A percentile compares a stretch with the other conserved stretches of the same genome.
Evolutionary conservation across 2,888 invertebrate species (phyloP).

Genomic region (Nephrotoma guestfalica): DNA sequence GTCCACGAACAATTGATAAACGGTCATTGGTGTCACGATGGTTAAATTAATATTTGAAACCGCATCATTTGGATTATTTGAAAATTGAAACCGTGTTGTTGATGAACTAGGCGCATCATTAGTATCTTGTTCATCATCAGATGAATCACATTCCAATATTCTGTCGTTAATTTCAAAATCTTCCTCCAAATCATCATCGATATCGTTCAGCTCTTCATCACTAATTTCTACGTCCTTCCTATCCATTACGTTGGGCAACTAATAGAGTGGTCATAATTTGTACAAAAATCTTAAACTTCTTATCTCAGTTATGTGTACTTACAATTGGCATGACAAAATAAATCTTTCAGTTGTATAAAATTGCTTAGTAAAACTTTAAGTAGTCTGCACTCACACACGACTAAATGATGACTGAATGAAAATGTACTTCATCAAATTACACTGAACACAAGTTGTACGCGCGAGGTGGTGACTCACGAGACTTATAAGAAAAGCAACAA

Average conservation of each 20-base stretch:
- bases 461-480: neutral
- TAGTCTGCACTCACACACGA: neutral
- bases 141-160: neutral
- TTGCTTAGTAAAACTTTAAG: neutral
- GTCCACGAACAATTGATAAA: neutral
- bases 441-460: neutral
- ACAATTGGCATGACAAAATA: neutral
- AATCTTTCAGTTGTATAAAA: neutral
- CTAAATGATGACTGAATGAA: neutral
- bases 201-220: neutral
- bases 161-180: neutral
- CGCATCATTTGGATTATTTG: neutral
- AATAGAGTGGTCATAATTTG: neutral
- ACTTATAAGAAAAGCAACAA: neutral
- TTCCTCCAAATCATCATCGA: neutral
- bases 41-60: neutral
- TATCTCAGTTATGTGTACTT: neutral
- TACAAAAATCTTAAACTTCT: neutral
- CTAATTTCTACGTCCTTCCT: neutral
- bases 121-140: neutral
- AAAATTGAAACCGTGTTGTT: neutral
- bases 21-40: neutral
- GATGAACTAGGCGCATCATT: neutral
- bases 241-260: neutral
- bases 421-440: neutral